A percentile compares a stretch with the other conserved stretches of the same genome.
These are phyloP conservation scores for Tupiocoris notatus DNA, from an alignment of 2,888 invertebrate species.

Conservation along the genomic window DNA sequence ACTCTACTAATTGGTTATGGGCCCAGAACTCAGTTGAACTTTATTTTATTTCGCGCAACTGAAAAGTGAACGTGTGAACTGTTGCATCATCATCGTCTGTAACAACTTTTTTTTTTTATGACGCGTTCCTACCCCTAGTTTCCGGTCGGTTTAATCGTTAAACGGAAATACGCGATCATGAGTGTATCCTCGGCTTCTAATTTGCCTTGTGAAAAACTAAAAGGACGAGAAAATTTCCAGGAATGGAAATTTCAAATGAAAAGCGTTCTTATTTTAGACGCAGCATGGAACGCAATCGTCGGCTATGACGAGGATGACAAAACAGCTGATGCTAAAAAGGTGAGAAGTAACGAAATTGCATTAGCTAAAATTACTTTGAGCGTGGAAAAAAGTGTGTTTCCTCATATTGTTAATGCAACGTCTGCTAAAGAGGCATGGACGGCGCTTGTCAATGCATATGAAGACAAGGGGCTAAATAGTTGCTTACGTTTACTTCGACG, in stretches of 20 bases:
- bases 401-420: background rate
- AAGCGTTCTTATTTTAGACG: background rate
- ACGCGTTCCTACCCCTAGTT: no score
- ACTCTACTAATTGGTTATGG: no score
- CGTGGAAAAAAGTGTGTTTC: background rate
- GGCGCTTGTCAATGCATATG: background rate
- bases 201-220: slow-evolving; percentile 3
- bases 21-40: no score
- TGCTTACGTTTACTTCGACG: background rate
- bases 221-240: background rate
- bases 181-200: no score
- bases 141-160: no score
- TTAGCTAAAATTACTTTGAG: slow-evolving; percentile 2
- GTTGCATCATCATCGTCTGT: no score
- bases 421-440: slow-evolving; percentile 17
- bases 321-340: background rate
- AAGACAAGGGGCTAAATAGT: background rate
- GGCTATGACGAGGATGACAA: background rate
- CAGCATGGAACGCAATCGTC: background rate
- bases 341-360: background rate
- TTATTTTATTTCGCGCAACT: no score
- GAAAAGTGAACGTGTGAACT: no score
- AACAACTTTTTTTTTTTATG: no score
- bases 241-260: background rate
- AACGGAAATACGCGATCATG: no score